Evolutionary conservation across 2,113 vertebrate genomes (phyloP).

Genomic region (Sinosuthora webbiana): DNA sequence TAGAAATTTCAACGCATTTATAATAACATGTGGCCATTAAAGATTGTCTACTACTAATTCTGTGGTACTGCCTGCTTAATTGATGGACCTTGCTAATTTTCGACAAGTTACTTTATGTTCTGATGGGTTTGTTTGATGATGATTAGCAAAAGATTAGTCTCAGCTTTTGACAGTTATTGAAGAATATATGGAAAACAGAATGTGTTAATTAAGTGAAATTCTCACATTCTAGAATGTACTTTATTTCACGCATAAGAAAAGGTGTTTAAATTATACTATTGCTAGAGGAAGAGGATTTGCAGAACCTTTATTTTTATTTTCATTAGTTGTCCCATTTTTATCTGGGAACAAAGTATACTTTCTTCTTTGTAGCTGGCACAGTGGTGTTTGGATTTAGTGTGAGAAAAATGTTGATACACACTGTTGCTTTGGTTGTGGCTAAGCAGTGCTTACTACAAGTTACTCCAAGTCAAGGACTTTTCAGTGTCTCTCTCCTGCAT

Average conservation of each 20-base stretch:
- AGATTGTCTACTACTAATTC: not conserved
- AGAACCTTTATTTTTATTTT: not conserved
- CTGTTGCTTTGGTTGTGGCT: not conserved
- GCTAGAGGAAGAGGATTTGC: not conserved
- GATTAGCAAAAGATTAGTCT: not conserved
- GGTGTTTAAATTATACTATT: not conserved
- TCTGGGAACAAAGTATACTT: not conserved
- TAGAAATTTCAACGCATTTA: not conserved
- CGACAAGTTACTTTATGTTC: not conserved
- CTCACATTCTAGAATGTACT: not conserved
- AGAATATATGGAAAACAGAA: slow-evolving; percentile 8
- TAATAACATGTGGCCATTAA: not conserved
- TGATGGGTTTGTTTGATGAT: not conserved
- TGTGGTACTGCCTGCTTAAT: not conserved
- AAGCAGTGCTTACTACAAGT: not conserved
- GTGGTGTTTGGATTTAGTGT: not conserved
- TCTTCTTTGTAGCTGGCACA: not conserved
- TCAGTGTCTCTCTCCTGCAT: not conserved
- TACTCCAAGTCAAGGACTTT: not conserved
- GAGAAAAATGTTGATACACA: not conserved
- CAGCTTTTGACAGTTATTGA: not conserved
- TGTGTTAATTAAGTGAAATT: not conserved
- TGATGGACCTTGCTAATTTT: not conserved
- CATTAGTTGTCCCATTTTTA: not conserved
- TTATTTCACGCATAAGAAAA: not conserved